Conservation (phyloP, 2,113 vertebrate species). For the Grantiella picta region DNA sequence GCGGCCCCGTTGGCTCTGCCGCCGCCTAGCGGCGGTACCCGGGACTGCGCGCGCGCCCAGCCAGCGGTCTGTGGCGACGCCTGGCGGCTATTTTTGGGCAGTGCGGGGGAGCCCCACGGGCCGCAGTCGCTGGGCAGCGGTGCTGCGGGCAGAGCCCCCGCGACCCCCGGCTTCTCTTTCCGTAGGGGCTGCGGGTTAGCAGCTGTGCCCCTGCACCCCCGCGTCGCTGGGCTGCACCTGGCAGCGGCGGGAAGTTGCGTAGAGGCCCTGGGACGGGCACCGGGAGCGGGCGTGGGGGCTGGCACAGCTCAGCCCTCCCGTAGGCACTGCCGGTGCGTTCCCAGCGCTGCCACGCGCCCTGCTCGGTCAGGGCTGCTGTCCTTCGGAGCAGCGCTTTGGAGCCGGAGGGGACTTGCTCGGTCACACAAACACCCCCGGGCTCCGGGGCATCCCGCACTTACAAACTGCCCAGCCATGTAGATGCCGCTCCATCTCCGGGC, state of each 20-base stretch:
- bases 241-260: not conserved
- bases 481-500: not conserved
- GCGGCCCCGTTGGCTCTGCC: not conserved
- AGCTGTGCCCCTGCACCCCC: not conserved
- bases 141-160: not conserved
- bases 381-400: not conserved
- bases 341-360: not conserved
- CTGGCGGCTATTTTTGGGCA: not conserved
- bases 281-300: too few relatives aligned
- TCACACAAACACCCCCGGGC: not conserved
- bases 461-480: not conserved
- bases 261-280: rapidly evolving
- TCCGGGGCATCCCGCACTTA: not conserved
- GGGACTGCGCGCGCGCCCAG: not conserved
- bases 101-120: not conserved
- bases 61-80: not conserved
- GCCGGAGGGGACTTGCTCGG: too few relatives aligned
- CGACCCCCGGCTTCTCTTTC: not conserved
- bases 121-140: too few relatives aligned
- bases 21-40: not conserved
- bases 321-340: rapidly evolving
- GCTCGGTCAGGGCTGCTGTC: not conserved
- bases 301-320: not conserved
- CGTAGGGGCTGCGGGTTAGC: not conserved
- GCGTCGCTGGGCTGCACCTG: not conserved